These are phyloP conservation scores for Melanotaenia nigrans DNA, from an alignment of 2,797 vertebrate genomes.

Conservation along the genomic window DNA sequence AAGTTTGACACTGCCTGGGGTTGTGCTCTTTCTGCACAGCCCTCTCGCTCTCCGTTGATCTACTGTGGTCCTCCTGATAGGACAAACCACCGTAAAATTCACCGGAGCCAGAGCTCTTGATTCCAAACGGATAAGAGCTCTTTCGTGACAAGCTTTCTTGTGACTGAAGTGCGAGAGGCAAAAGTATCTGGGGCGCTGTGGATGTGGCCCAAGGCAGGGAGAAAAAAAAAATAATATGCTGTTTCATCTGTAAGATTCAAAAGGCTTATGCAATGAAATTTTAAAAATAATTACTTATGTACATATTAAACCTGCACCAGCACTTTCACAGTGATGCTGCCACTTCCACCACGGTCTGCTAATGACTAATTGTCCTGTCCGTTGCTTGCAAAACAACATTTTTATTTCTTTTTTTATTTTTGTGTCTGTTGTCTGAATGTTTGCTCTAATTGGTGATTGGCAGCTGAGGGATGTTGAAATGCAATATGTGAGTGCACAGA, in stretches of 20 bases:
- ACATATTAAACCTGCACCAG: constrained; percentile 68
- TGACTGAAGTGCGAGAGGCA: constrained; percentile 32
- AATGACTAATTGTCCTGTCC: constrained; percentile 43
- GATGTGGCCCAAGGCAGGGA: constrained; percentile 38
- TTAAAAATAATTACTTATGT: constrained; percentile 66
- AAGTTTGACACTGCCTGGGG: constrained; percentile 25
- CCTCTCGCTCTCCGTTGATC: neutral
- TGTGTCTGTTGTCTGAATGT: constrained; percentile 33
- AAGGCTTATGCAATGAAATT: constrained; percentile 68
- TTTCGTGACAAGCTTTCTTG: constrained; percentile 38
- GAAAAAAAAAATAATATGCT: constrained; percentile 37
- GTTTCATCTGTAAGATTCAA: constrained; percentile 73
- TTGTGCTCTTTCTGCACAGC: neutral
- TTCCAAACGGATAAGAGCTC: constrained; percentile 38
- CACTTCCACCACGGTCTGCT: constrained; percentile 22
- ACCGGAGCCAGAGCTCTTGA: constrained; percentile 23
- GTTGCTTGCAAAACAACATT: constrained; percentile 35
- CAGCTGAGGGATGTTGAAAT: constrained; percentile 40
- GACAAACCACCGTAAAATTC: constrained; percentile 40
- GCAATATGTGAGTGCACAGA: constrained; percentile 24
- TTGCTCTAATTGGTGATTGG: constrained; percentile 58
- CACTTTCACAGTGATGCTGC: constrained; percentile 26
- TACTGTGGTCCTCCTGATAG: constrained; percentile 22
- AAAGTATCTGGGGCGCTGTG: constrained; percentile 53
- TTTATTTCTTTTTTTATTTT: constrained; percentile 9